Evolutionary conservation across 2,888 invertebrate genomes (phyloP).

Genomic region (Teinopalpus imperialis): DNA sequence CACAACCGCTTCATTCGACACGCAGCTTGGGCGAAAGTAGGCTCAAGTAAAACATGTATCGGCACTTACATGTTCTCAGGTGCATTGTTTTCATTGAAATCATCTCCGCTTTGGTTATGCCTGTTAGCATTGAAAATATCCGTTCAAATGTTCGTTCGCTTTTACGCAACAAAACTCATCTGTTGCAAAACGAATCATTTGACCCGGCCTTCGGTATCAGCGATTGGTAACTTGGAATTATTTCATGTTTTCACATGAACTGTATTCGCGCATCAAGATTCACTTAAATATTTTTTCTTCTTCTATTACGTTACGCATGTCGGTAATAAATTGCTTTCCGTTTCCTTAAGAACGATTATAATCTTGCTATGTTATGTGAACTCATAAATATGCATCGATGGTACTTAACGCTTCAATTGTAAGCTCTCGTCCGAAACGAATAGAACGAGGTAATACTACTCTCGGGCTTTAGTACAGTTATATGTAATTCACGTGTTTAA

Average conservation of each 20-base stretch:
- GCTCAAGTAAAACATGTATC: conserved; percentile 58
- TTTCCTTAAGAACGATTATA: conserved; percentile 12
- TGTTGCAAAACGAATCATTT: conserved; percentile 8
- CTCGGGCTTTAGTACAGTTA: too few species aligned
- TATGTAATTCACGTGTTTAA: too few species aligned
- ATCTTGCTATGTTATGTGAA: conserved; percentile 15
- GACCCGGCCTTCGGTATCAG: background rate
- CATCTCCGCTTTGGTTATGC: conserved; percentile 49
- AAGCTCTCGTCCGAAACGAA: conserved; percentile 19
- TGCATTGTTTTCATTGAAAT: conserved; percentile 65
- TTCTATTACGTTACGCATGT: conserved; percentile 8
- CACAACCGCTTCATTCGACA: conserved; percentile 70
- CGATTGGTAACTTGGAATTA: background rate
- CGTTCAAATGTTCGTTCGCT: conserved; percentile 29
- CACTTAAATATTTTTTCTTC: conserved; percentile 5
- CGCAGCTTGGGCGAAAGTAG: conserved; percentile 76
- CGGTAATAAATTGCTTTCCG: conserved; percentile 4
- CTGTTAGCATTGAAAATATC: conserved; percentile 45
- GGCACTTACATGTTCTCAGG: conserved; percentile 55
- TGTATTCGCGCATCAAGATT: background rate
- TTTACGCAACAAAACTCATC: conserved; percentile 32
- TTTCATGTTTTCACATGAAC: conserved; percentile 4
- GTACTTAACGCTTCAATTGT: conserved; percentile 23
- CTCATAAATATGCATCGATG: conserved; percentile 8
- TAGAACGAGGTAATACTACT: too few species aligned